Percentiles rank a stretch among this genome's conserved stretches.
phyloP scores from a whole-genome alignment of 2,888 invertebrate species.

The Dioctria rufipes region DNA sequence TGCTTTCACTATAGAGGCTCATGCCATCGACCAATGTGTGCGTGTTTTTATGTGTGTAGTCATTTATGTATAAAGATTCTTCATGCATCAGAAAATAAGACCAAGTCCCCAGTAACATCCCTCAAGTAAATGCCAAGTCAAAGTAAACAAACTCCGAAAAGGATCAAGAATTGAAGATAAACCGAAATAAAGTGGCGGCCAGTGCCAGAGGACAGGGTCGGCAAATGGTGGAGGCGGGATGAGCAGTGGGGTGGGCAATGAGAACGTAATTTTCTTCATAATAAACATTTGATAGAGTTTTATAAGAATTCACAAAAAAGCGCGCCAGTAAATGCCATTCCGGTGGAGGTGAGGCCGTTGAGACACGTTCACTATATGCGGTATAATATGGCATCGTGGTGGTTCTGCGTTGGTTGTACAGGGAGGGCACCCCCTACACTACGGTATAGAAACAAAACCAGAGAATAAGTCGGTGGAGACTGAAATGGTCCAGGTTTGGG shows the following conservation, averaged over 20 bases:
- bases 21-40: not conserved
- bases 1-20: not conserved
- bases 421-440: constrained; percentile 8
- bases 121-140: constrained; percentile 49
- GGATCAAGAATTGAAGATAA: constrained; percentile 51
- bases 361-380: constrained; percentile 3
- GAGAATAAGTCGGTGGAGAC: constrained; percentile 1
- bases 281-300: constrained; percentile 53
- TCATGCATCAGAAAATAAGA: constrained; percentile 47
- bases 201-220: not conserved
- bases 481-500: constrained; percentile 11
- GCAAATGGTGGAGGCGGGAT: not conserved
- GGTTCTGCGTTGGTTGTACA: not conserved
- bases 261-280: constrained; percentile 51
- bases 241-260: constrained; percentile 9
- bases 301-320: constrained; percentile 51
- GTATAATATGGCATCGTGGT: not conserved
- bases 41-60: not conserved
- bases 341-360: constrained; percentile 21
- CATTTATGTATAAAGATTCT: constrained; percentile 37
- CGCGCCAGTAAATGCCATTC: constrained; percentile 32
- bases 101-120: constrained; percentile 51
- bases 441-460: constrained; percentile 35
- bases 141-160: constrained; percentile 52
- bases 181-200: constrained; percentile 44